Percentiles rank a stretch among this genome's conserved stretches.
Evolutionary conservation across 2,113 vertebrate genomes (phyloP).

Genomic region (Lasiurus cinereus): DNA sequence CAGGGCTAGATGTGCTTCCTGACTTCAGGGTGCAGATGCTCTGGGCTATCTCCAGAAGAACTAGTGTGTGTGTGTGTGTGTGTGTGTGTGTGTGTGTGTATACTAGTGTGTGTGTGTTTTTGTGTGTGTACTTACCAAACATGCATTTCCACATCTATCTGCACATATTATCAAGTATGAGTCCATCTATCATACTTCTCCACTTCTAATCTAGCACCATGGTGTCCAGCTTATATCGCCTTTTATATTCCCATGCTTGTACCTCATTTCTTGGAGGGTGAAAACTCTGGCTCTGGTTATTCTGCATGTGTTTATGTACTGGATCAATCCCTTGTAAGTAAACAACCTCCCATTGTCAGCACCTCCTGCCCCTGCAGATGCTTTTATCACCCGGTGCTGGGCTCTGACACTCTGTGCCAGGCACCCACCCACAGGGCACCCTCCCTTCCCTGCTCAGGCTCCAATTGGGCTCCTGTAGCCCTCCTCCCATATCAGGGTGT

Average conservation of each 20-base stretch:
- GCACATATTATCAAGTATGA: not conserved
- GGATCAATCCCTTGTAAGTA: not conserved
- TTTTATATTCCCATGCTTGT: not conserved
- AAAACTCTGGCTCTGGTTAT: not conserved
- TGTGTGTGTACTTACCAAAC: too few relatives aligned
- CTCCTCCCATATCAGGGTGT: too few relatives aligned
- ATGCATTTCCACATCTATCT: not conserved
- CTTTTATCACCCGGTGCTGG: not conserved
- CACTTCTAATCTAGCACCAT: not conserved
- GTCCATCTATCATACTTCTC: not conserved
- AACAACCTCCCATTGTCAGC: not conserved
- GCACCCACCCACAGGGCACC: not conserved
- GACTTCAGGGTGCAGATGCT: not conserved
- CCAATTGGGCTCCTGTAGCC: too few relatives aligned
- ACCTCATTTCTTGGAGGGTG: not conserved
- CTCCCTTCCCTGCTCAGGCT: not conserved
- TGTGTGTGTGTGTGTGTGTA: not conserved
- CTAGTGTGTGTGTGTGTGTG: not conserved
- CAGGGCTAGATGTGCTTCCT: rapidly evolving
- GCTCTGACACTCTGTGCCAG: not conserved
- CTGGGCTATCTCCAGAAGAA: not conserved
- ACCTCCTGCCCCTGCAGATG: not conserved
- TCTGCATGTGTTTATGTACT: not conserved
- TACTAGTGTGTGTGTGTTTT: not conserved
- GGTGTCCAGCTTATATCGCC: too few relatives aligned